Evolutionary conservation across 23 tunicate species (phyloP).

Genomic region (Clavelina lepadiformis): DNA sequence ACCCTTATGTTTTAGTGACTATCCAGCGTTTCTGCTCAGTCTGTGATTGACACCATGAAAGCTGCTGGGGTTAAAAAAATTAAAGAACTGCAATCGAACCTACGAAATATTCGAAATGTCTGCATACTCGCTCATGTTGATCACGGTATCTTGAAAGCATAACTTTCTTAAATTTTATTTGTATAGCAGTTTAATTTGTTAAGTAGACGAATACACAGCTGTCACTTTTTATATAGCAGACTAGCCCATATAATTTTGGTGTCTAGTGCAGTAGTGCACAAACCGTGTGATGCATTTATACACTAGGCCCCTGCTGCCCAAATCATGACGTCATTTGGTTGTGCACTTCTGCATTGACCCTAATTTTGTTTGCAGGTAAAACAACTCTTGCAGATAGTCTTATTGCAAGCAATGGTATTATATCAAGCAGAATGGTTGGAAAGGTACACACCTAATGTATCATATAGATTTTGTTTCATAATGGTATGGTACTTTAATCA

Average conservation of each 20-base stretch:
- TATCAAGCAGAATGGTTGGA: constrained; percentile 76
- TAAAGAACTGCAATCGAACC: constrained; percentile 42
- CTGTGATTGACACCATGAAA: constrained; percentile 24
- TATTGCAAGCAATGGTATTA: constrained; percentile 95
- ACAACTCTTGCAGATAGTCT: constrained; percentile 95
- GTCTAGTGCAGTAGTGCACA: too few relatives aligned
- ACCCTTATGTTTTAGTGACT: too few relatives aligned
- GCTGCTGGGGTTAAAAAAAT: constrained; percentile 32
- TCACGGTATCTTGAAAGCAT: constrained; percentile 88
- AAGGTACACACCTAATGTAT: constrained; percentile 38
- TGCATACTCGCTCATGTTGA: constrained; percentile 99
- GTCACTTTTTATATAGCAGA: too few relatives aligned
- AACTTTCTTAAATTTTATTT: neutral
- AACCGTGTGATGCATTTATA: too few relatives aligned
- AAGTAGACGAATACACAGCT: too few relatives aligned
- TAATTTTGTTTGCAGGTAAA: constrained; percentile 90
- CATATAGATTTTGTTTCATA: neutral
- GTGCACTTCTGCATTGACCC: too few relatives aligned
- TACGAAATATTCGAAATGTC: constrained; percentile 78
- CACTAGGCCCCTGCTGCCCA: too few relatives aligned
- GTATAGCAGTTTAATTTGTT: neutral
- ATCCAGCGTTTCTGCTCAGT: too few relatives aligned
- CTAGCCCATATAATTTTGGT: too few relatives aligned
- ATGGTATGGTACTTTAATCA: too few relatives aligned
- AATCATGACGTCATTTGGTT: too few relatives aligned